phyloP scores from a whole-genome alignment of 1,140 invertebrate species.

The Tetraneura akinire region DNA sequence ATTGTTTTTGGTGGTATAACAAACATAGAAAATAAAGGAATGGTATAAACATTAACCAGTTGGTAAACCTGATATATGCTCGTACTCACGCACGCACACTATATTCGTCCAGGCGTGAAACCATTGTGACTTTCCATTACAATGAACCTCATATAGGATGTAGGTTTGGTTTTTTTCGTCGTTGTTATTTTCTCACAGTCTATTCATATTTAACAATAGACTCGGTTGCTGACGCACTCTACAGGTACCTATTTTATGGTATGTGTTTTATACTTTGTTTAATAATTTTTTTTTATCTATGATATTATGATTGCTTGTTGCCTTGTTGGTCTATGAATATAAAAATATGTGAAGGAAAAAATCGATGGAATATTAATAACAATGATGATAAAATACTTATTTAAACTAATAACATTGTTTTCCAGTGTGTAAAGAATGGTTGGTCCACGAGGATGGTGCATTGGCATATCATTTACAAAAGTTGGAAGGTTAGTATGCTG shows the following conservation, averaged over 20 bases:
- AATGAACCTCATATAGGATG: constrained; percentile 40
- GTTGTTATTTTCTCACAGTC: constrained; percentile 46
- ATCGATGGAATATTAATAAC: not conserved
- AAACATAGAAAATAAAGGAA: not conserved
- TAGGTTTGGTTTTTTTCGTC: not conserved
- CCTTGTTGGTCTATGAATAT: too few species aligned
- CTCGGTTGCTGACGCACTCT: not conserved
- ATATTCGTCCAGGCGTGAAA: constrained; percentile 35
- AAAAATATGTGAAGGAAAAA: not conserved
- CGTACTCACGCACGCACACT: constrained; percentile 31
- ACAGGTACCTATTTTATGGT: constrained; percentile 4
- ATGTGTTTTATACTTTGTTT: not conserved
- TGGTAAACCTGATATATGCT: constrained; percentile 37
- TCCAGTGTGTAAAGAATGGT: constrained; percentile 85
- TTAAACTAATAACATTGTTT: constrained; percentile 55
- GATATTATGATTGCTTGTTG: not conserved
- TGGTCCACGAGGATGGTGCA: constrained; percentile 88
- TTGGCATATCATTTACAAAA: constrained; percentile 86
- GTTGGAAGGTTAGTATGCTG: constrained; percentile 76
- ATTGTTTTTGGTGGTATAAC: too few species aligned
- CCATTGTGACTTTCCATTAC: constrained; percentile 50
- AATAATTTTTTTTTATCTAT: not conserved
- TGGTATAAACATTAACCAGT: not conserved
- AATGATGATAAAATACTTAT: not conserved
- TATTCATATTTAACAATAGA: constrained; percentile 37